phyloP scores from a whole-genome alignment of 2,113 vertebrate genomes.

The Trogon surrucura region DNA sequence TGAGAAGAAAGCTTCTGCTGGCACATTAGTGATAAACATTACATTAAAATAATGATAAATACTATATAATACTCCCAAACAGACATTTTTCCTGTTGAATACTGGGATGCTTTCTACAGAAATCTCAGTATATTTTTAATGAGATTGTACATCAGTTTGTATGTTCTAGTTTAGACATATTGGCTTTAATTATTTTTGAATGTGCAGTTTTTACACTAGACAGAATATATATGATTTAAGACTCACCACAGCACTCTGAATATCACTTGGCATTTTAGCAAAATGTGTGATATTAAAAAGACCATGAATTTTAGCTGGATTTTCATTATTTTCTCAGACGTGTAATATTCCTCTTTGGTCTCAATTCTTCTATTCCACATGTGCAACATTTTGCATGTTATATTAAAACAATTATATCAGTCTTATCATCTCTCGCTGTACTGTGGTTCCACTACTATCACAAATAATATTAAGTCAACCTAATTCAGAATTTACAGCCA shows the following conservation, averaged over 20 bases:
- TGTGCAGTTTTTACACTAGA: slow-evolving; percentile 58
- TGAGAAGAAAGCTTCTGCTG: slow-evolving; percentile 60
- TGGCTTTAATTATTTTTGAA: slow-evolving; percentile 68
- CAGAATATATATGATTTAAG: slow-evolving; percentile 58
- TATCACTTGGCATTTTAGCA: slow-evolving; percentile 60
- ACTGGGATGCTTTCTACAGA: slow-evolving; percentile 17
- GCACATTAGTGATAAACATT: slow-evolving; percentile 42
- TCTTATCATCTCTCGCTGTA: not conserved
- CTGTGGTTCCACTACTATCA: not conserved
- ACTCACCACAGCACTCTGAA: slow-evolving; percentile 15
- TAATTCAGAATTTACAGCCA: not conserved
- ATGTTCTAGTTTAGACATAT: slow-evolving; percentile 50
- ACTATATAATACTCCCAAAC: slow-evolving; percentile 5
- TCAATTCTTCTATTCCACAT: slow-evolving; percentile 1
- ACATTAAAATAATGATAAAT: slow-evolving; percentile 48
- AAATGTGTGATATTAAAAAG: slow-evolving; percentile 62
- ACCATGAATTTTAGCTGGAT: slow-evolving; percentile 48
- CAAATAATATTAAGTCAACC: slow-evolving; percentile 7
- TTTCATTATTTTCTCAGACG: slow-evolving; percentile 54
- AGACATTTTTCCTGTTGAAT: slow-evolving; percentile 37
- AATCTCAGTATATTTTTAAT: slow-evolving; percentile 61
- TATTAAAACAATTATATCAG: slow-evolving; percentile 41
- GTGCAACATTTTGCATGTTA: slow-evolving; percentile 32
- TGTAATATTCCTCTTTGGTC: slow-evolving; percentile 15
- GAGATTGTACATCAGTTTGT: slow-evolving; percentile 60